Base-by-base conservation (phyloP, 2,113 vertebrate species). In the Catagonus wagneri region DNA sequence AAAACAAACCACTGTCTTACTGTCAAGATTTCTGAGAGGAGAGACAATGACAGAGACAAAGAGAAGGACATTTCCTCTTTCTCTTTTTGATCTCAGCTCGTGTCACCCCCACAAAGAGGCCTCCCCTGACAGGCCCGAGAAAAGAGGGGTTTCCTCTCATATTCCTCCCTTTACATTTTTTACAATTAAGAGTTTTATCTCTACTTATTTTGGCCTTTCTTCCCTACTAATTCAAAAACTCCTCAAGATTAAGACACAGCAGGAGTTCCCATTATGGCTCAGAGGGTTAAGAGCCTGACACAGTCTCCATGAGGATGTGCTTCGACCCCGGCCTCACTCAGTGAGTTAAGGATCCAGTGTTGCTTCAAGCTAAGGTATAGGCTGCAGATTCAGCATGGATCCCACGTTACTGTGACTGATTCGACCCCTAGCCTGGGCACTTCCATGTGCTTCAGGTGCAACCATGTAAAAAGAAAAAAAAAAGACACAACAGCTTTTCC, bases 181-280 rank as follows among this genome's bases (percentile, higher is more conserved):
- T 44, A 89, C 54, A 65, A 63, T 39, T 44, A 29, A 29, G 14
- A 32, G 71, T 36, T 93, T 71, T 65, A 3, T 78, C 79, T 84
- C 83, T 75, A 52, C 14, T 66, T 56, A 56, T 36, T 79, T 65
- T 79, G 44, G 32, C 54, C 71, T 74, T 34, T 68, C 20, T 89
- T 79, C 20, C 34, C 71, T 65, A 89, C 15, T 14, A 60, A 92
- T 39, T 84, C 63, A 94, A 65, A 94, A 76, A 78, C 65, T 85
- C 34, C 60, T 61, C 29, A 10, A 83, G 20, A 75, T 34, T 50
- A 96, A 87, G 27, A 80, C 34, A 52, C 22, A 52, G 66, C 44
- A 39, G 8, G 44, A 44, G 44, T 44, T 44, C 44, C 44, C 44
- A 44, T 44, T 44, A 4, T 44, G 44, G 44, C 44, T 44, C 44